A percentile compares a stretch with the other conserved stretches of the same genome.
Conservation (phyloP, 53 echinoderm and acorn worm genomes). For the Arbacia lixula region DNA sequence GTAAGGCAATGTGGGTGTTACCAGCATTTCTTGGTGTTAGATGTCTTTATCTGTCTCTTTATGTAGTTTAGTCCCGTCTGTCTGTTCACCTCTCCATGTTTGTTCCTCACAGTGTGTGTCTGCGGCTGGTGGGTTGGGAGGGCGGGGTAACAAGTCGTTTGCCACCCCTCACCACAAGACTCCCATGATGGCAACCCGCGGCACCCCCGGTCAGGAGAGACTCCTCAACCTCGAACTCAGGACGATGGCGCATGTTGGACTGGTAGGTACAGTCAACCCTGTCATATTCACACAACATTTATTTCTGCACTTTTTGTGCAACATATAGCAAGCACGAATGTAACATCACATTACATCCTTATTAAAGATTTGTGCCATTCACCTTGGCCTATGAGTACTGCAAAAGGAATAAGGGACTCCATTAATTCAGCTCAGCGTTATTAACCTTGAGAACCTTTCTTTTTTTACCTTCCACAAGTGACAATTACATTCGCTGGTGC, state of each 20-base stretch:
- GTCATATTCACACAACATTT: neutral
- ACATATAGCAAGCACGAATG: neutral
- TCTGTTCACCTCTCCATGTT: too few species aligned
- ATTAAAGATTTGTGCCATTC: neutral
- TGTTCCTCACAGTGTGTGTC: slow-evolving; percentile 64
- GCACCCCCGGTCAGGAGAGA: slow-evolving; percentile 71
- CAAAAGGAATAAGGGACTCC: too few species aligned
- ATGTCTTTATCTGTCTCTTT: too few species aligned
- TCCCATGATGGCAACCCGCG: slow-evolving; percentile 79
- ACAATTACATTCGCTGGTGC: too few species aligned
- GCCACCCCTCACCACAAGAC: slow-evolving; percentile 75
- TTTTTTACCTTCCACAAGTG: too few species aligned
- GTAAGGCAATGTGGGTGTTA: too few species aligned
- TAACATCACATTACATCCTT: too few species aligned
- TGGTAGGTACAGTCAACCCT: slow-evolving; percentile 62
- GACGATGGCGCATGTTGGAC: slow-evolving; percentile 90
- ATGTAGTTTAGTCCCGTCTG: too few species aligned
- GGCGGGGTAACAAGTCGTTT: slow-evolving; percentile 81
- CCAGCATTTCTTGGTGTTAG: too few species aligned
- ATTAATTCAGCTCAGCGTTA: too few species aligned
- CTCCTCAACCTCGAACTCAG: slow-evolving; percentile 74
- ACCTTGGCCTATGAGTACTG: neutral
- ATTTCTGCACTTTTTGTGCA: neutral
- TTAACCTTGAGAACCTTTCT: too few species aligned
- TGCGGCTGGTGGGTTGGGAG: slow-evolving; percentile 83